Conservation (phyloP, 2,888 invertebrate genomes). For the Axea sp. region DNA sequence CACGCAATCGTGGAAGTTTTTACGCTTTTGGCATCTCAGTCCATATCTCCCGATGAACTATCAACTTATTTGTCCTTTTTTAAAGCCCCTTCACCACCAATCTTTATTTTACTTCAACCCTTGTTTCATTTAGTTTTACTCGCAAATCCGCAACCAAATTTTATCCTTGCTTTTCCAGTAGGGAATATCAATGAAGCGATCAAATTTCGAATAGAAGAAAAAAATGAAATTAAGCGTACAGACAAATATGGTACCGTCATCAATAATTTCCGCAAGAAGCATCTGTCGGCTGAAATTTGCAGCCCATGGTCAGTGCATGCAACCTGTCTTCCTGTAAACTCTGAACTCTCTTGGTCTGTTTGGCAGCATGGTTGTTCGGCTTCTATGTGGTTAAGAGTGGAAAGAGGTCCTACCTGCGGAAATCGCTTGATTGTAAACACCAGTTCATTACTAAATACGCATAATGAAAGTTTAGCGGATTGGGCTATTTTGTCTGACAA, state of each 20-base stretch:
- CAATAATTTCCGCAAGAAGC: slow-evolving; percentile 75
- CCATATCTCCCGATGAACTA: slow-evolving; percentile 81
- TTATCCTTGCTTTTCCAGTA: slow-evolving; percentile 81
- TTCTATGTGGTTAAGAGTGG: slow-evolving; percentile 81
- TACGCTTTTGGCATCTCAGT: slow-evolving; percentile 80
- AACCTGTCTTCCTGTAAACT: slow-evolving; percentile 73
- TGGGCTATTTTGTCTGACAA: slow-evolving; percentile 77
- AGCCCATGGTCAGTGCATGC: slow-evolving; percentile 78
- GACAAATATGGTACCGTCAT: slow-evolving; percentile 76
- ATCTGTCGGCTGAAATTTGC: slow-evolving; percentile 74
- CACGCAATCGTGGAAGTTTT: slow-evolving; percentile 84
- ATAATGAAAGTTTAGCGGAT: slow-evolving; percentile 76
- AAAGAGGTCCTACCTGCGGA: slow-evolving; percentile 72
- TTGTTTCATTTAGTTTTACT: slow-evolving; percentile 80
- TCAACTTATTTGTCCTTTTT: slow-evolving; percentile 83
- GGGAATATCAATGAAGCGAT: slow-evolving; percentile 46
- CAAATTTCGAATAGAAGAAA: slow-evolving; percentile 40
- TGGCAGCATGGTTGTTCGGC: slow-evolving; percentile 84
- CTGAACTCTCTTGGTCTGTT: slow-evolving; percentile 81
- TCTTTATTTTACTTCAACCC: slow-evolving; percentile 81
- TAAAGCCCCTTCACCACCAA: slow-evolving; percentile 81
- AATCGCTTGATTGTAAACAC: slow-evolving; percentile 54
- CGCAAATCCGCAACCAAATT: slow-evolving; percentile 81
- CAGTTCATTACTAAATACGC: slow-evolving; percentile 70
- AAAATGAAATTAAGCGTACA: slow-evolving; percentile 68